phyloP scores from a whole-genome alignment of 2,888 invertebrate species.

The Gandaritis pyraliata region DNA sequence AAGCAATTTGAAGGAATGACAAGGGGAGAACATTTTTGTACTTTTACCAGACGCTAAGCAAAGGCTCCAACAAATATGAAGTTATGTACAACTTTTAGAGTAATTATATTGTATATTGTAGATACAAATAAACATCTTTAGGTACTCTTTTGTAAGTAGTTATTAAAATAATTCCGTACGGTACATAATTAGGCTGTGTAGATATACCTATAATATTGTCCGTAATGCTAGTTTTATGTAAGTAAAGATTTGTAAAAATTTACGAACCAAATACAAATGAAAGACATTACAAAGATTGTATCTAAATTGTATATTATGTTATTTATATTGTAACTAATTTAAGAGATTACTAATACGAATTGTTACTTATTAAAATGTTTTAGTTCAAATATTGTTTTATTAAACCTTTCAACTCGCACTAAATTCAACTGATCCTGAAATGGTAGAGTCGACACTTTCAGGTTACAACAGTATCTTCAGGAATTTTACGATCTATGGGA shows the following conservation, averaged over 20 bases:
- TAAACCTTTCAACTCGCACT: conserved; percentile 4
- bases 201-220: conserved; percentile 2
- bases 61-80: neutral
- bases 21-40: neutral
- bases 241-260: conserved; percentile 25
- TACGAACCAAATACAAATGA: conserved; percentile 25
- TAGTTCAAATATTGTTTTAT: conserved; percentile 35
- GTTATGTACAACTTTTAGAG: neutral
- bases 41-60: too few species aligned
- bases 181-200: conserved; percentile 23
- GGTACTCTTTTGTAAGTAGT: neutral
- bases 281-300: neutral
- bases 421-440: too few species aligned
- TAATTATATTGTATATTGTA: conserved; percentile 15
- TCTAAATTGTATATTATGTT: conserved; percentile 29
- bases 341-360: conserved; percentile 40
- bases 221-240: neutral
- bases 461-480: too few species aligned
- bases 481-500: too few species aligned
- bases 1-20: conserved; percentile 26
- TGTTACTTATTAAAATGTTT: conserved; percentile 57
- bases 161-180: neutral
- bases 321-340: conserved; percentile 31
- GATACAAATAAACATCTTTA: neutral
- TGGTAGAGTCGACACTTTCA: too few species aligned